A percentile compares a stretch with the other conserved stretches of the same genome.
phyloP scores from a whole-genome alignment of 30 jellyfish, hydroid and myxozoan genomes.

The Catostylus mosaicus region DNA sequence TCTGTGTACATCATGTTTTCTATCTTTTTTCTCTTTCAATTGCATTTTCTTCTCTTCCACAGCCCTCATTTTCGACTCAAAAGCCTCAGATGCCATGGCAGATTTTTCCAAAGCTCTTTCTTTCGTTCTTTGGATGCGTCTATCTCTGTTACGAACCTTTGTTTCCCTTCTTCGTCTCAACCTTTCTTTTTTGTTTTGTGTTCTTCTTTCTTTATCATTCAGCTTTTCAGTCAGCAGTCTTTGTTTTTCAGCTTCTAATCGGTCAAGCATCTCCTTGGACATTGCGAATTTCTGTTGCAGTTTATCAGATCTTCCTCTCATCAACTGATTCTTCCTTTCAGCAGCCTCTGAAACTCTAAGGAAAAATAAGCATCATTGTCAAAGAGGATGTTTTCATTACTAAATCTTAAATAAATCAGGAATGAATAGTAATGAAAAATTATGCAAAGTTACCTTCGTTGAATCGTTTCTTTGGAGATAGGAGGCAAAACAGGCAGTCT shows the following conservation, averaged over 20 bases:
- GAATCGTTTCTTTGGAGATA: too few species aligned
- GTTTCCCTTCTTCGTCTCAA: slow-evolving; percentile 6
- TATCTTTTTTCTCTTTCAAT: background rate
- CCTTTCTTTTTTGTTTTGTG: too few species aligned
- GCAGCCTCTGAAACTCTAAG: background rate
- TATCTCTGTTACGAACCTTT: background rate
- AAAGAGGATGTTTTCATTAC: background rate
- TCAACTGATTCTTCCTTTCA: background rate
- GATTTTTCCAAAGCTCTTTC: too few species aligned
- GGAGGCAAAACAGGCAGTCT: too few species aligned
- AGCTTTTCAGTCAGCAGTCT: slow-evolving; percentile 12
- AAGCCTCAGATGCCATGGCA: background rate
- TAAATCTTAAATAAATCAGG: too few species aligned
- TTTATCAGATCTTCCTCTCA: too few species aligned
- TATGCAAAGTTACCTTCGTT: background rate
- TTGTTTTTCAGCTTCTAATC: too few species aligned
- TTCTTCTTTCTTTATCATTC: background rate
- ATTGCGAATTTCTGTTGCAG: too few species aligned
- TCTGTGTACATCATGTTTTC: background rate
- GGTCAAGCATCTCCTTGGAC: too few species aligned
- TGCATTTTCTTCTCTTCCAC: background rate
- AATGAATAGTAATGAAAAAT: background rate
- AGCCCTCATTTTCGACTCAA: background rate
- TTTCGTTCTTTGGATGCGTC: background rate
- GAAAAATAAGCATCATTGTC: background rate